Conservation (phyloP, 1,140 invertebrate species). For the Drosophila seguyi region DNA sequence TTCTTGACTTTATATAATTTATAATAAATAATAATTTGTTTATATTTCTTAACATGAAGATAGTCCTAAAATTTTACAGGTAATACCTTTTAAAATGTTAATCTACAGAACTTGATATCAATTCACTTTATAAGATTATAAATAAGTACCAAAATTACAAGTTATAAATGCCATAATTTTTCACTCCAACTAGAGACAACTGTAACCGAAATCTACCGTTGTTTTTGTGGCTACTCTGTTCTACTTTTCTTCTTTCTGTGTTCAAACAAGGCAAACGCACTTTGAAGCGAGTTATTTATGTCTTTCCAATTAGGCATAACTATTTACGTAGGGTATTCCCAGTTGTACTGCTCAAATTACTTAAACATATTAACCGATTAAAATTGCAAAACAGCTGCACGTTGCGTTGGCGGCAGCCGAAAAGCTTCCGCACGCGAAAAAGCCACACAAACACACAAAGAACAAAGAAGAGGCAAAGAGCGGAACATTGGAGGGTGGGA, state of each 20-base stretch:
- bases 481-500: conserved; percentile 9
- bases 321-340: conserved; percentile 13
- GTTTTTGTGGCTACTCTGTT: conserved; percentile 35
- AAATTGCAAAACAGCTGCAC: conserved; percentile 67
- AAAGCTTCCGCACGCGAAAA: conserved; percentile 63
- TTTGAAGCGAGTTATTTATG: conserved; percentile 2
- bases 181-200: neutral
- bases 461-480: conserved; percentile 54
- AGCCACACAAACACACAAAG: conserved; percentile 21
- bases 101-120: neutral
- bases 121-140: neutral
- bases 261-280: conserved; percentile 38
- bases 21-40: too few species aligned
- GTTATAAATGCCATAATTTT: too few species aligned
- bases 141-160: too few species aligned
- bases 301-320: conserved; percentile 3
- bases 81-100: neutral
- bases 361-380: conserved; percentile 30
- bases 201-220: conserved; percentile 58
- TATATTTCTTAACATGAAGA: neutral
- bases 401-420: conserved; percentile 76
- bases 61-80: neutral
- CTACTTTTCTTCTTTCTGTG: conserved; percentile 47
- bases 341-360: neutral
- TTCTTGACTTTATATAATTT: neutral